Evolutionary conservation across 2,797 vertebrate genomes (phyloP).

Genomic region (Pseudomugil tenellus): DNA sequence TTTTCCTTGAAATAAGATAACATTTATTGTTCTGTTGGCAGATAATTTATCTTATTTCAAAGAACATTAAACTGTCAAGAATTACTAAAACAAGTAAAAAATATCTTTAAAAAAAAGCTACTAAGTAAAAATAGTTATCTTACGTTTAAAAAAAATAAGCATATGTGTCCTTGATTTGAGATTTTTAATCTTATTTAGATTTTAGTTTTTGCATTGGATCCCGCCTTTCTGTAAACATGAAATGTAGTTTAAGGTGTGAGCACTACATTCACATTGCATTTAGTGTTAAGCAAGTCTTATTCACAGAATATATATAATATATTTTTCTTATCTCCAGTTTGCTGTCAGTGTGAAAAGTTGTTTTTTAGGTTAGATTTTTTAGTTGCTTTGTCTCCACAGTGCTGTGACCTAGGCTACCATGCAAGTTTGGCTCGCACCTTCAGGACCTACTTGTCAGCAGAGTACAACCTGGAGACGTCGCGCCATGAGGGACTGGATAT

Average conservation of each 20-base stretch:
- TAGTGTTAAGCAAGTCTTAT: background rate
- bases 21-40: too few species aligned
- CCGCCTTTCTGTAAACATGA: background rate
- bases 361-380: conserved; percentile 11
- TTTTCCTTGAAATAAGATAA: too few species aligned
- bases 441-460: conserved; percentile 95
- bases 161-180: too few species aligned
- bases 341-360: background rate
- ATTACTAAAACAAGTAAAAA: too few species aligned
- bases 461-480: conserved; percentile 97
- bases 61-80: too few species aligned
- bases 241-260: background rate
- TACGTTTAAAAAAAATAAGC: too few species aligned
- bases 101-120: too few species aligned
- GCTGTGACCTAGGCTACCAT: conserved; percentile 97
- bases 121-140: too few species aligned
- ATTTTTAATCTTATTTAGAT: too few species aligned
- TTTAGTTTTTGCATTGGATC: too few species aligned
- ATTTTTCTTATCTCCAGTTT: background rate
- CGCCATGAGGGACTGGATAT: conserved; percentile 96
- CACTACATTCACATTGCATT: background rate
- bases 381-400: conserved; percentile 75
- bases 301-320: background rate
- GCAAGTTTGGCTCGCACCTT: conserved; percentile 95
- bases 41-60: too few species aligned